Evolutionary conservation across 2,888 invertebrate species (phyloP), one percentile per base, ranked within the genome.

Genomic region (Pristionchus entomophagus): DNA sequence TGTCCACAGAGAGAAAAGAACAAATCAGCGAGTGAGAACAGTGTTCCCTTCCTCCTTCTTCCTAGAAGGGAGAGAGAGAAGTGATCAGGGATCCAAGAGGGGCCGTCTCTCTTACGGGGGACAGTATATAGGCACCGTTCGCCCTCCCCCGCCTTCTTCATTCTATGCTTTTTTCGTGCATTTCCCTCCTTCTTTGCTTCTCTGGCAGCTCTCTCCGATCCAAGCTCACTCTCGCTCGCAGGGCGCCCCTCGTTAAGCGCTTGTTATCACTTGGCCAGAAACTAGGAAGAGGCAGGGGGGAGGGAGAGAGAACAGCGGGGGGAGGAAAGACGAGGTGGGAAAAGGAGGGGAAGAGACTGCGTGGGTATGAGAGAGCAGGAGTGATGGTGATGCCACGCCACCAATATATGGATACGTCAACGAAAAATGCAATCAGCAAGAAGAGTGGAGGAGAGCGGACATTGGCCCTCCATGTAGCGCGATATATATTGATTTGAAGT

Each of bases 41-140:
- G 8, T 41, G 41, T 73, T 45, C 65, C 38, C 65, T 38, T 69
- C 41, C 5, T 56, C 56, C n/a, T 14, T n/a, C n/a, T 56, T 56
- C 56, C 14, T 14, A 22, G 12, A n/a, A 41, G 22, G 5, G 26
- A 26, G 41, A 73, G 17, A 22, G 49, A 51, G 22, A 80, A 51
- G 51, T 80, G 78, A 80, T 51, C 51, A 80, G 51, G 51, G 51
- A 51, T 80, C 51, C 51, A 77, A 29, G 17, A 17, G 32, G 12
- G 22, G 10, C 22, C 78, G 22, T 32, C 51, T 80, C 78, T 80
- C 12, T 29, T 65, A 5, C 32, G 41, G 49, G 26, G 29, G 12
- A 22, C 32, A 49, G 78, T 80, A 80, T 80, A 80, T 80, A 80
- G 29, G n/a, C n/a, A 80, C n/a, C 41, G 78, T 80, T 80, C 78